phyloP scores from a whole-genome alignment of 2,113 vertebrate species.

The Globicephala melas region DNA sequence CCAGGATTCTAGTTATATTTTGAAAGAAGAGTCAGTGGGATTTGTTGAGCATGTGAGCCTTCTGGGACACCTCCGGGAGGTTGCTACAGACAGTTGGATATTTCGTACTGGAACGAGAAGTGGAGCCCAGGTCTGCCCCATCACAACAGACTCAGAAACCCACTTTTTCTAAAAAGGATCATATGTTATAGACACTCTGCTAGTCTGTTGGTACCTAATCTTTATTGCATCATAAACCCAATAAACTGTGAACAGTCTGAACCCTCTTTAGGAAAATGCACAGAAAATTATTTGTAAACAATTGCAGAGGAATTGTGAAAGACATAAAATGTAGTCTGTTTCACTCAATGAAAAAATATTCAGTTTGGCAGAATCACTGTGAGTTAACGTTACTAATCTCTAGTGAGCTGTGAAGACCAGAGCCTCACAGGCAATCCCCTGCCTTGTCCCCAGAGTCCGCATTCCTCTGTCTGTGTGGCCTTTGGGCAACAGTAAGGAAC shows the following conservation, averaged over 20 bases:
- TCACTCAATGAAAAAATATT: background rate
- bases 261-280: background rate
- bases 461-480: background rate
- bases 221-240: background rate
- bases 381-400: background rate
- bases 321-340: background rate
- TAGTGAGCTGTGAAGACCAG: background rate
- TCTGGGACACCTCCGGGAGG: background rate
- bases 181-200: background rate
- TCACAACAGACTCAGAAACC: background rate
- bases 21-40: background rate
- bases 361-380: background rate
- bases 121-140: background rate
- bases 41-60: background rate
- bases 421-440: background rate
- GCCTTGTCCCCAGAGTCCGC: background rate
- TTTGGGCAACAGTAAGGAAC: background rate
- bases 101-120: background rate
- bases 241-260: background rate
- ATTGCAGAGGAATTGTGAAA: background rate
- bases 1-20: background rate
- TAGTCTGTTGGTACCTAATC: background rate
- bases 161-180: background rate
- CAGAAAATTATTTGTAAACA: background rate
- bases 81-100: fast-evolving